Evolutionary conservation across 2,113 vertebrate genomes (phyloP).

Genomic region (Semnornis frantzii): DNA sequence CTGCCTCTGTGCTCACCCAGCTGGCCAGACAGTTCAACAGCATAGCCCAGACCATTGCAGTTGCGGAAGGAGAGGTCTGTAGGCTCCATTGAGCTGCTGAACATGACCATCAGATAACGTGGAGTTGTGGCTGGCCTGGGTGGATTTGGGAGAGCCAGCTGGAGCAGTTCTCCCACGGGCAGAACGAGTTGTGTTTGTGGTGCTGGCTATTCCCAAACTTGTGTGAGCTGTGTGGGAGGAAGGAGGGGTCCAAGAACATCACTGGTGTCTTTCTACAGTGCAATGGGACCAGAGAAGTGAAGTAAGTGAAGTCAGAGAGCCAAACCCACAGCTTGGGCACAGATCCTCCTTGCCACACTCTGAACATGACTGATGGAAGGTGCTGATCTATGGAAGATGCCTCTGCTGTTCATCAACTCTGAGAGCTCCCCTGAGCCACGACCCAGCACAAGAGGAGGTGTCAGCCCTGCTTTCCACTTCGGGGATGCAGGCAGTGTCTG

Average conservation of each 20-base stretch:
- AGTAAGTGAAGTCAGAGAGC: background rate
- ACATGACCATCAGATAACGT: conserved; percentile 21
- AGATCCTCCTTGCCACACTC: background rate
- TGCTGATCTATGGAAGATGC: background rate
- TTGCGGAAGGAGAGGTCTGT: background rate
- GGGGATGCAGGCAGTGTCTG: background rate
- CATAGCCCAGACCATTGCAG: background rate
- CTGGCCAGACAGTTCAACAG: background rate
- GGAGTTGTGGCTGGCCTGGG: background rate
- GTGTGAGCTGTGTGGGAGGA: background rate
- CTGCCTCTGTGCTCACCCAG: background rate
- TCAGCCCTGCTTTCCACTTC: background rate
- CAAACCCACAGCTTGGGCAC: background rate
- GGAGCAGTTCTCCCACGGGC: background rate
- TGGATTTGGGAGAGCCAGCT: background rate
- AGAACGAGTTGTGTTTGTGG: background rate
- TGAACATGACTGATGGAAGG: fast-evolving
- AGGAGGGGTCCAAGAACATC: background rate
- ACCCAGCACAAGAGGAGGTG: background rate
- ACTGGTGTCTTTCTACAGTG: background rate
- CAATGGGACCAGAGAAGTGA: background rate
- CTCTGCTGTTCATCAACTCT: too few species aligned
- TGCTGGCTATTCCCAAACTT: background rate
- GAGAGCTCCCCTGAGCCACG: background rate
- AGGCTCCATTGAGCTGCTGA: background rate